Conservation (phyloP, 2,113 vertebrate genomes). For the Kryptolebias marmoratus region DNA sequence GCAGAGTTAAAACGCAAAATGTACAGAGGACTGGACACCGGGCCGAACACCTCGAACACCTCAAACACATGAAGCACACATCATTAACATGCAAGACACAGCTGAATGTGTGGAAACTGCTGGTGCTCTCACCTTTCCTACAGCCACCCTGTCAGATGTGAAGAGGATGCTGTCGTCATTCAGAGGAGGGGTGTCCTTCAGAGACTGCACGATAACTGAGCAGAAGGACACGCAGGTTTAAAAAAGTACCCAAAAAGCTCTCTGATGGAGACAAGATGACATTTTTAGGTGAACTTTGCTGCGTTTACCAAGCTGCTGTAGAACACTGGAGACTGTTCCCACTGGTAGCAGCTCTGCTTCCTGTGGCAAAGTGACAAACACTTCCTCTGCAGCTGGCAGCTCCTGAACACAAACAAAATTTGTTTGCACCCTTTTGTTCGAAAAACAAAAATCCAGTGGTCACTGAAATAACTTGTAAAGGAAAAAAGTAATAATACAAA, state of each 20-base stretch:
- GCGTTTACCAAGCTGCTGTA: constrained; percentile 86
- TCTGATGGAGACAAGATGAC: background rate
- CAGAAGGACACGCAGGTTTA: background rate
- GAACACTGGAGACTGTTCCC: constrained; percentile 86
- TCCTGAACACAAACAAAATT: constrained; percentile 71
- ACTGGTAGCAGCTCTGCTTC: constrained; percentile 84
- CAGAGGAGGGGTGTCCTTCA: constrained; percentile 85
- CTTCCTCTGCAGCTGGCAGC: constrained; percentile 86
- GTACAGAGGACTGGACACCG: constrained; percentile 91
- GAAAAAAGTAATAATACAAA: too few relatives aligned
- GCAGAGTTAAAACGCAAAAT: constrained; percentile 88
- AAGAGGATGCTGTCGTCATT: constrained; percentile 92
- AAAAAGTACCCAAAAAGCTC: background rate
- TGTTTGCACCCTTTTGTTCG: accelerated
- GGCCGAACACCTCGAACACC: constrained; percentile 97
- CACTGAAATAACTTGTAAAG: background rate
- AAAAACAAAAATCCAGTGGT: accelerated
- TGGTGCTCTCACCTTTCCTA: constrained; percentile 85
- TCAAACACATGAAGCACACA: constrained; percentile 60
- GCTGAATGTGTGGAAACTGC: background rate
- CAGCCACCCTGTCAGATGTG: constrained; percentile 80
- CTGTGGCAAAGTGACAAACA: constrained; percentile 83
- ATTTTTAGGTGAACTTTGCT: background rate
- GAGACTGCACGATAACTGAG: constrained; percentile 89
- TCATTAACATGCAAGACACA: background rate